Conservation (phyloP, 1,140 invertebrate species). For the Phenacoccus solenopsis region DNA sequence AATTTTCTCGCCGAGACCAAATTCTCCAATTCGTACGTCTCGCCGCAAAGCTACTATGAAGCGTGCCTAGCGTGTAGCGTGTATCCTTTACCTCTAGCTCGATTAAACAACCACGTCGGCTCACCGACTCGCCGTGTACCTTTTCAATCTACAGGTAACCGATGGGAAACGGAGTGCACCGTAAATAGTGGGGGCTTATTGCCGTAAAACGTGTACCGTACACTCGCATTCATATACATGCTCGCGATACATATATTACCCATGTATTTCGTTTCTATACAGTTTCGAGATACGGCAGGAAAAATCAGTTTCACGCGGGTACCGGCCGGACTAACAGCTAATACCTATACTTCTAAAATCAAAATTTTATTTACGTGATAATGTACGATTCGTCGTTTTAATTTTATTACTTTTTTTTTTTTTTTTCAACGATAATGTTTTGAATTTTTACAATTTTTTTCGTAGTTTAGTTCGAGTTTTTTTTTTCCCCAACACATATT, state of each 20-base stretch:
- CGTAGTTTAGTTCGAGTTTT: too few species aligned
- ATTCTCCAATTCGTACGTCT: too few species aligned
- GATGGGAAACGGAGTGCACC: not conserved
- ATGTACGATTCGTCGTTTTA: too few species aligned
- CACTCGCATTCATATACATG: not conserved
- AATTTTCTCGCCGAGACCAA: too few species aligned
- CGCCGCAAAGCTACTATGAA: too few species aligned
- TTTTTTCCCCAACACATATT: not conserved
- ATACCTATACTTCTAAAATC: too few species aligned
- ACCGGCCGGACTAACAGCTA: not conserved
- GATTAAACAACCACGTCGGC: too few species aligned
- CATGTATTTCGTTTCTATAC: not conserved
- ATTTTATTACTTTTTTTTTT: not conserved
- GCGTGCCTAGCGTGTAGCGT: too few species aligned
- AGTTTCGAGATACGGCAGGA: not conserved
- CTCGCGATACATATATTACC: not conserved
- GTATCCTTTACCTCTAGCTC: too few species aligned
- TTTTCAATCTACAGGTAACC: not conserved
- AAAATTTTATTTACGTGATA: not conserved
- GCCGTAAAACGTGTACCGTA: not conserved
- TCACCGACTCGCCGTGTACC: not conserved
- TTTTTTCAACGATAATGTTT: not conserved
- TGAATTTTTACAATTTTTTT: too few species aligned
- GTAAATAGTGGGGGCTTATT: not conserved
- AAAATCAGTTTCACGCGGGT: conserved; percentile 1